Conservation (phyloP, 2,113 vertebrate genomes). For the Chinchilla lanigera region DNA sequence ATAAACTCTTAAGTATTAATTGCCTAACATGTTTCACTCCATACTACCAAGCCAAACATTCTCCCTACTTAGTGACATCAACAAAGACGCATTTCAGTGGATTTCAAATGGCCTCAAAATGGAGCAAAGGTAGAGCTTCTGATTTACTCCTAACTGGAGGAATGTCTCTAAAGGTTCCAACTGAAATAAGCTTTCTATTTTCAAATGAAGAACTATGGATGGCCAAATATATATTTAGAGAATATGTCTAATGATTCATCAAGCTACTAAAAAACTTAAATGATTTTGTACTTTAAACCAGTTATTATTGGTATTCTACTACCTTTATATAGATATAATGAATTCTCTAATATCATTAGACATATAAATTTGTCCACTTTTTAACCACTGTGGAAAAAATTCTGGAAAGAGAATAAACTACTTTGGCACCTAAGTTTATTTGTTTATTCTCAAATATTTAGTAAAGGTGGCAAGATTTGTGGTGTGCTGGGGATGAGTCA, state of each 20-base stretch:
- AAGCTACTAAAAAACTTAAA: conserved; percentile 1
- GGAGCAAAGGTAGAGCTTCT: background rate
- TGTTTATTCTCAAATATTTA: background rate
- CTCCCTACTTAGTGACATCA: accelerated
- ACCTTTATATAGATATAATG: background rate
- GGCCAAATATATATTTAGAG: background rate
- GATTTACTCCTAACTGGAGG: background rate
- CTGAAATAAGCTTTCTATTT: conserved; percentile 38
- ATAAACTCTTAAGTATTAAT: background rate
- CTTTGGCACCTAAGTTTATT: background rate
- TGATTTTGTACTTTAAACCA: background rate
- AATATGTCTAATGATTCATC: background rate
- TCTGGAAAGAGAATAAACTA: background rate
- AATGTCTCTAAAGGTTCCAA: background rate
- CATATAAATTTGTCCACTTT: background rate
- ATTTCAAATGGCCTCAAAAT: background rate
- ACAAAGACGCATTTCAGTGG: background rate
- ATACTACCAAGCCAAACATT: background rate
- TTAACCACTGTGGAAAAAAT: background rate
- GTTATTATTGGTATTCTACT: background rate
- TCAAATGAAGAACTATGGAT: background rate
- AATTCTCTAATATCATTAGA: background rate
- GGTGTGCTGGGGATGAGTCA: background rate
- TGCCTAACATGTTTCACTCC: background rate
- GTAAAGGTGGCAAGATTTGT: background rate